These are phyloP conservation scores for Drosophila varians DNA, from an alignment of 1,140 invertebrate genomes.

Conservation along the genomic window DNA sequence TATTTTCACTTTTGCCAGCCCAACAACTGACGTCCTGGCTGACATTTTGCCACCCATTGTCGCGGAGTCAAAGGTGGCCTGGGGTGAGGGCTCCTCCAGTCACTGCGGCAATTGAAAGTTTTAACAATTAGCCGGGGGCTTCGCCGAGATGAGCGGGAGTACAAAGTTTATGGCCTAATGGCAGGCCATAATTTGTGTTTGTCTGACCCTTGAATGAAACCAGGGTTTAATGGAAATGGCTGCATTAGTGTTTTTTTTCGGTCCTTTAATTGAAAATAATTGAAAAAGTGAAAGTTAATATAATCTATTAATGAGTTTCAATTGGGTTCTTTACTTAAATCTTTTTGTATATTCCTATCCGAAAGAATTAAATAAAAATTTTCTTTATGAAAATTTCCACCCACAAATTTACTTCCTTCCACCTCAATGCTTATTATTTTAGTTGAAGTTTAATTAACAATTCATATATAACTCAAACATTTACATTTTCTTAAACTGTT, in stretches of 20 bases:
- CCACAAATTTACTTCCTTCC: too few relatives aligned
- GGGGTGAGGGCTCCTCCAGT: conserved; percentile 10
- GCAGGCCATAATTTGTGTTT: conserved; percentile 43
- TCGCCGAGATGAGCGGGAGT: background rate
- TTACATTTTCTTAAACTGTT: background rate
- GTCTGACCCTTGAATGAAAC: conserved; percentile 41
- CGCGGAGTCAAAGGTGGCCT: background rate
- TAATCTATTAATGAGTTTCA: background rate
- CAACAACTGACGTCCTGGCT: conserved; percentile 32
- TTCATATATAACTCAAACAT: too few relatives aligned
- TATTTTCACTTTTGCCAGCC: conserved; percentile 43
- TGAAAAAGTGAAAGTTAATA: too few relatives aligned
- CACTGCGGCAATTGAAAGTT: conserved; percentile 60
- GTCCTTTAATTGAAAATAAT: background rate
- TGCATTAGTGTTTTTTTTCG: conserved; percentile 16
- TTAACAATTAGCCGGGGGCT: conserved; percentile 56
- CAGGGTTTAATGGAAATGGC: conserved; percentile 44
- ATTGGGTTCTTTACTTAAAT: too few relatives aligned
- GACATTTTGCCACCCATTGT: conserved; percentile 28
- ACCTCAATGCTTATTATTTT: too few relatives aligned
- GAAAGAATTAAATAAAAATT: too few relatives aligned
- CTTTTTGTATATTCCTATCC: too few relatives aligned
- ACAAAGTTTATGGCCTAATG: conserved; percentile 34
- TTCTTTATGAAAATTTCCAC: too few relatives aligned
- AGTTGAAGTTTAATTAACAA: too few relatives aligned